phyloP scores from a whole-genome alignment of 2,888 invertebrate species.

The Diplolepis rosae region DNA sequence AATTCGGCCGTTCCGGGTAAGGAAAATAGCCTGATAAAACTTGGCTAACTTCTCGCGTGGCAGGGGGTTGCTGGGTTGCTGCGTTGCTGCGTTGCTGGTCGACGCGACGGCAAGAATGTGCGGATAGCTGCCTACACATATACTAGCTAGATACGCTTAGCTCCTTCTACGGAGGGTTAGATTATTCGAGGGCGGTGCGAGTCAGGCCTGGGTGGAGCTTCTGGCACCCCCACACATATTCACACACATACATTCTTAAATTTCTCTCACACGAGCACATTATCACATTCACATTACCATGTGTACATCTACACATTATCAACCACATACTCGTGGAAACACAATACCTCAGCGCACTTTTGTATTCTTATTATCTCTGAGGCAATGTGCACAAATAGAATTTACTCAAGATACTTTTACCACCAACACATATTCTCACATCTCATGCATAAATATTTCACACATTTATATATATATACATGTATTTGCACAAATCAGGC shows the following conservation, averaged over 20 bases:
- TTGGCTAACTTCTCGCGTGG: slow-evolving; percentile 64
- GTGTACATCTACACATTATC: not conserved
- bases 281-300: slow-evolving; percentile 15
- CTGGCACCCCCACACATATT: slow-evolving; percentile 48
- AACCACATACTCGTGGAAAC: too few relatives aligned
- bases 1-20: slow-evolving; percentile 69
- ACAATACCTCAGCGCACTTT: not conserved
- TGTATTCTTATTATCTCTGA: not conserved
- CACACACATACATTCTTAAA: slow-evolving; percentile 6
- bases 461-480: not conserved
- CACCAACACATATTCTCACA: not conserved
- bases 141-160: slow-evolving; percentile 53
- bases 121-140: slow-evolving; percentile 38
- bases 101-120: too few relatives aligned
- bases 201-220: slow-evolving; percentile 63
- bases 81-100: too few relatives aligned
- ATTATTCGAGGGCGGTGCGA: slow-evolving; percentile 61
- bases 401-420: not conserved
- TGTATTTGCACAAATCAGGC: not conserved
- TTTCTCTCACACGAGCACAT: not conserved
- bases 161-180: slow-evolving; percentile 58
- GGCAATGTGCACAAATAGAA: not conserved
- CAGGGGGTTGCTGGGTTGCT: slow-evolving; percentile 32
- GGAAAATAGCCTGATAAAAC: slow-evolving; percentile 70
- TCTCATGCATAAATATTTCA: not conserved